Evolutionary conservation across 2,888 invertebrate species (phyloP), one percentile per base, ranked within the genome.

Genomic region (Siphonodentalium dalli): DNA sequence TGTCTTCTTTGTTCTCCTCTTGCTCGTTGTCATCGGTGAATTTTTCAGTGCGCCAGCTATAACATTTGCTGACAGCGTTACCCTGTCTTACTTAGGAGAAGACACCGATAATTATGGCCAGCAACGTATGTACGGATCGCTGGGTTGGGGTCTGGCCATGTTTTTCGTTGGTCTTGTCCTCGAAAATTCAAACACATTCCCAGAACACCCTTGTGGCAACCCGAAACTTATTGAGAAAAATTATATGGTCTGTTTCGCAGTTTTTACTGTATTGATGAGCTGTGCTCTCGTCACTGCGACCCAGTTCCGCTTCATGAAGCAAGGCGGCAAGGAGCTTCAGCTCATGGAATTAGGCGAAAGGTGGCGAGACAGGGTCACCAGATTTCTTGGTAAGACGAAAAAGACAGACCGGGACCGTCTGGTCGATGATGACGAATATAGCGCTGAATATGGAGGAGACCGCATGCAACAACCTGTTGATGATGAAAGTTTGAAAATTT

Each of bases 81-180:
- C 79, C 0, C 61, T 82, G 28, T 73, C 77, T 1, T 85, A 93
- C 63, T 86, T 96, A 1, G 94, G 93, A 0, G 93, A 93, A 75
- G 92, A 84, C 54, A 80, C 80, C 3, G 83, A 84, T 59, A 85
- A 90, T 68, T 84, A 98, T 80, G 97, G 97, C 0, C 91, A 94
- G 74, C 98, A 98, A 83, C 88, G 98, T 67, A 96, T 99, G 93
- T 98, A 96, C 78, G 96, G 96, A 2, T 96, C 95, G 18, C 85
- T 97, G 51, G 98, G 98, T 38, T 99, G 98, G 98, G 98, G 95
- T 26, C 85, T 98, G 68, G 92, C 98, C 39, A 99, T 99, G 98
- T 98, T 99, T 83, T 90, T 98, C 79, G 95, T 99, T 55, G 94
- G 93, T 11, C 68, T 80, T 57, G 80, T 79, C 11, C 85, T 99